Evolutionary conservation across 2,113 vertebrate genomes (phyloP).

Genomic region (Tauraco erythrolophus): DNA sequence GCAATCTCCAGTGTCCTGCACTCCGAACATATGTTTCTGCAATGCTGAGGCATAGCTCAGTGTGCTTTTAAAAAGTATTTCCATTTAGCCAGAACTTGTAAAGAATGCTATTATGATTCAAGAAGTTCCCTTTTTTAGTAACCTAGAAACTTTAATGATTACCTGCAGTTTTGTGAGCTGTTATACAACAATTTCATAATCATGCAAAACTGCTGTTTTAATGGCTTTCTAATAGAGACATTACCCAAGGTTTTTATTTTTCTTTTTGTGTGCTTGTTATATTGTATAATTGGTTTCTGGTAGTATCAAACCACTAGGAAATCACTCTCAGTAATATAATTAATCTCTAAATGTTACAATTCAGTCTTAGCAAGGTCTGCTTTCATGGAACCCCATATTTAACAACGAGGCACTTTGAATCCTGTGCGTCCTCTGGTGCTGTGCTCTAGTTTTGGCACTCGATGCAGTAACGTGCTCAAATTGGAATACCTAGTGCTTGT

Average conservation of each 20-base stretch:
- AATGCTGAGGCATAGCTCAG: background rate
- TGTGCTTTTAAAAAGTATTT: background rate
- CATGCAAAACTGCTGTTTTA: background rate
- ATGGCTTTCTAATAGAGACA: background rate
- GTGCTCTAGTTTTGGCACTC: background rate
- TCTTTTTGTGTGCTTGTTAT: background rate
- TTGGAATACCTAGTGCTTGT: background rate
- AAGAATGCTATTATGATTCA: background rate
- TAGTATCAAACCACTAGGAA: background rate
- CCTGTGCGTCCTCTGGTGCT: accelerated
- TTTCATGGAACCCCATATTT: background rate
- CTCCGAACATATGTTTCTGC: accelerated
- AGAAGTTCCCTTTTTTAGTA: background rate
- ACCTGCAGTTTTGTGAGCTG: background rate
- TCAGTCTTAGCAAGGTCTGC: background rate
- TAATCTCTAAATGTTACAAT: background rate
- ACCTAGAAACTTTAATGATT: background rate
- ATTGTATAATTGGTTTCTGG: background rate
- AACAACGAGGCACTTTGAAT: background rate
- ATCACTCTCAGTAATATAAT: background rate
- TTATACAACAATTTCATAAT: background rate
- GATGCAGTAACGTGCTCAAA: background rate
- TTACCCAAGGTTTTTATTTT: background rate
- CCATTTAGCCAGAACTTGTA: background rate
- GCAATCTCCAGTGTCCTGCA: background rate